phyloP scores from a whole-genome alignment of 2,113 vertebrate genomes.

The Cygnus buccinator region DNA sequence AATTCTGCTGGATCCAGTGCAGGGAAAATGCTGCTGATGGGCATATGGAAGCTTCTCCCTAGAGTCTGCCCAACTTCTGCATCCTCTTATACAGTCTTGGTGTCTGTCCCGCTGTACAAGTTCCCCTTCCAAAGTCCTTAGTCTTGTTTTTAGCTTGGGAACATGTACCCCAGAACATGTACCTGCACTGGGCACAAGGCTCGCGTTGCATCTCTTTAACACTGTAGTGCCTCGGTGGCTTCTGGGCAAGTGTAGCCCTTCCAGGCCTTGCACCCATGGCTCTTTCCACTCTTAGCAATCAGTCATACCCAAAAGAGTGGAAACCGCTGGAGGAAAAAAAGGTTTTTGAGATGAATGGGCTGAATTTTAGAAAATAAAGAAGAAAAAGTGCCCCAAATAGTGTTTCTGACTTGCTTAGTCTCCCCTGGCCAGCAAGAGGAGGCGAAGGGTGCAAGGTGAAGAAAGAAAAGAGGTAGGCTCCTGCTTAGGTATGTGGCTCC shows the following conservation, averaged over 20 bases:
- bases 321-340: accelerated
- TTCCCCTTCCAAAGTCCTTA: neutral
- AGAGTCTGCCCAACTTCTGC: neutral
- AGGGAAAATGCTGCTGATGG: neutral
- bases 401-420: neutral
- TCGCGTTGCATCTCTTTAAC: accelerated
- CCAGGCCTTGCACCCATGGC: neutral
- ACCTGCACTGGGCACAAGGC: neutral
- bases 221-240: neutral
- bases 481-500: neutral
- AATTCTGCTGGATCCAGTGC: neutral
- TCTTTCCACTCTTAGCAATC: neutral
- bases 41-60: neutral
- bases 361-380: neutral
- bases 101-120: neutral
- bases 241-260: neutral
- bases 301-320: neutral
- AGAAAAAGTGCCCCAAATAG: neutral
- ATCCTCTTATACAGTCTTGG: neutral
- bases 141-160: neutral
- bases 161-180: accelerated
- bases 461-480: neutral
- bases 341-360: neutral
- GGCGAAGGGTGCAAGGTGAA: neutral
- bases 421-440: neutral